Conservation (phyloP, 2,113 vertebrate species). For the Colistium nudipinnis region DNA sequence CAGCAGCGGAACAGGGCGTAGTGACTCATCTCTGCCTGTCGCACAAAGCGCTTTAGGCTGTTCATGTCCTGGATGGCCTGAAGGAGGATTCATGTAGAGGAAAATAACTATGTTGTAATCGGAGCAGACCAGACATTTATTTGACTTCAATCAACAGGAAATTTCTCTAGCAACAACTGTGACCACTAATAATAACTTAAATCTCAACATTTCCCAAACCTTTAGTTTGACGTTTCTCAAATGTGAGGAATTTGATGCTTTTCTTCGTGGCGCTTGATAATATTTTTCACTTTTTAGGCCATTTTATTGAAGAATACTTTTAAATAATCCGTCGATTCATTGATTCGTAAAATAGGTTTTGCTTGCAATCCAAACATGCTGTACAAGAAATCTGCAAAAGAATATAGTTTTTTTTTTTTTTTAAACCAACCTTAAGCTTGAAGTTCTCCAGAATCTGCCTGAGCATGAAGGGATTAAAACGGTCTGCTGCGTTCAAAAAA, state of each 20-base stretch:
- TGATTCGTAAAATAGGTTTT: not conserved
- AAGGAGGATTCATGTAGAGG: too few relatives aligned
- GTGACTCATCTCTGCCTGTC: conserved; percentile 96
- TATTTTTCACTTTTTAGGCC: not conserved
- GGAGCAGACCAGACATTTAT: too few relatives aligned
- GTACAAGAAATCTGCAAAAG: too few relatives aligned
- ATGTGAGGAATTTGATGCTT: not conserved
- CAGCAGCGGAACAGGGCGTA: conserved; percentile 95
- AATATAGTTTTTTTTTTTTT: too few relatives aligned
- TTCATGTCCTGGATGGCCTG: conserved; percentile 99
- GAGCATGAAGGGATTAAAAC: conserved; percentile 93
- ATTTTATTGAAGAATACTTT: not conserved
- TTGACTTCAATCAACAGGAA: not conserved
- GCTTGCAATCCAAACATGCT: not conserved
- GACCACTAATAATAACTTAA: not conserved
- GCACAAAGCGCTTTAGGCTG: conserved; percentile 95
- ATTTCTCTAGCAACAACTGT: not conserved
- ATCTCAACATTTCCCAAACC: not conserved
- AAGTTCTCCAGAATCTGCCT: conserved; percentile 97
- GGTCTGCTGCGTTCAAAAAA: conserved; percentile 89
- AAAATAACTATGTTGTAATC: too few relatives aligned
- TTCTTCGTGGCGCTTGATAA: too few relatives aligned
- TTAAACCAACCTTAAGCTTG: conserved; percentile 90
- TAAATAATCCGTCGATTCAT: not conserved
- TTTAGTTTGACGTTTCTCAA: not conserved